Evolutionary conservation across 2,888 invertebrate genomes (phyloP).

Genomic region (Sepiola atlantica): DNA sequence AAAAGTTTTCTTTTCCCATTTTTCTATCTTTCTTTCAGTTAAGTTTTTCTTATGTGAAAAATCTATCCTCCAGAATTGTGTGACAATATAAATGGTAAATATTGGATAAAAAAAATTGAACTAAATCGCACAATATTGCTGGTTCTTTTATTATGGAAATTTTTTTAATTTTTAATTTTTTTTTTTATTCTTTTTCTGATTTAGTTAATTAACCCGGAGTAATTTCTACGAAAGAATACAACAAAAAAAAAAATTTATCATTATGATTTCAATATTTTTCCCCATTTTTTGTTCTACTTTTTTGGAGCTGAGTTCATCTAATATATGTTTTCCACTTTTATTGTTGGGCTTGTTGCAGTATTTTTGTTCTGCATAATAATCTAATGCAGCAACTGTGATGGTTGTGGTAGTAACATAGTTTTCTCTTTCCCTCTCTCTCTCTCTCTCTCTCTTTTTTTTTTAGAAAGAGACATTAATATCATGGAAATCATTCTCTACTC

Average conservation of each 20-base stretch:
- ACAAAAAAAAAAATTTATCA: not conserved
- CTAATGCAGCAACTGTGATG: not conserved
- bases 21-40: not conserved
- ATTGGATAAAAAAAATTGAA: not conserved
- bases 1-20: not conserved
- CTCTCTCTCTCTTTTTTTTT: not conserved
- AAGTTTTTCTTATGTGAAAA: not conserved
- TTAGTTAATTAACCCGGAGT: slow-evolving; percentile 3
- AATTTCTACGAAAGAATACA: not conserved
- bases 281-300: not conserved
- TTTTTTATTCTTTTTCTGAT: not conserved
- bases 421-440: not conserved
- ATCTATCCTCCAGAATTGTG: not conserved
- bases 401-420: slow-evolving; percentile 6
- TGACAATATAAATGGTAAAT: not conserved
- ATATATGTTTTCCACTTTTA: slow-evolving; percentile 32
- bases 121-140: slow-evolving; percentile 18
- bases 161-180: not conserved
- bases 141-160: not conserved
- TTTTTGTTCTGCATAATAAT: not conserved
- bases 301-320: not conserved
- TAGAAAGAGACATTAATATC: not conserved
- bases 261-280: not conserved
- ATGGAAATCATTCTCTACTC: not conserved
- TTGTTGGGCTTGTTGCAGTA: not conserved